Conservation (phyloP, 2,797 vertebrate genomes). For the Rhynchonycteris naso region DNA sequence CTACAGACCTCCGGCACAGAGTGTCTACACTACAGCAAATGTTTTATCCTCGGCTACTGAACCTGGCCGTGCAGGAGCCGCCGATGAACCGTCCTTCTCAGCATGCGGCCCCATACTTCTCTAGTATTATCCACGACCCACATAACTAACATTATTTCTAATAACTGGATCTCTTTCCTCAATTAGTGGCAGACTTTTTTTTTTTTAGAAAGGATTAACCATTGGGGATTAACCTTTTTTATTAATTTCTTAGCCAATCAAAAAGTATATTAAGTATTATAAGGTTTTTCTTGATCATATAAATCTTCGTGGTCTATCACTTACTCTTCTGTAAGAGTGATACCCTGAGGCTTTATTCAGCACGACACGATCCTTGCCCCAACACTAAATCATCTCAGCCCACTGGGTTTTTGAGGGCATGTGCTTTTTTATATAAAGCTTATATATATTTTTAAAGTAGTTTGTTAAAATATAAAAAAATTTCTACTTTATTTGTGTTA, state of each 20-base stretch:
- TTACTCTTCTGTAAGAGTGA: background rate
- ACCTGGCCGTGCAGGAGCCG: no score
- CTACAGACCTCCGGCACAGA: no score
- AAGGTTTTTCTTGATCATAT: slow-evolving; percentile 23
- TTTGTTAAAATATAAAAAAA: background rate
- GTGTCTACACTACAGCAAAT: no score
- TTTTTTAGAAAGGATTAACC: background rate
- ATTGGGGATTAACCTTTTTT: background rate
- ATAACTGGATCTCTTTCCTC: background rate
- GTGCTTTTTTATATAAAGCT: background rate
- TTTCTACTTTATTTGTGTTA: background rate
- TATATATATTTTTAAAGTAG: background rate
- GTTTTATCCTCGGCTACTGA: no score
- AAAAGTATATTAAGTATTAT: background rate
- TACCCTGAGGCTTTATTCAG: background rate
- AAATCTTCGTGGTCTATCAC: background rate
- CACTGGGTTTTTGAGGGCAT: background rate
- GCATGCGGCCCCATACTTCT: no score
- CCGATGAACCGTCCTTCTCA: no score
- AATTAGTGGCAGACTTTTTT: background rate
- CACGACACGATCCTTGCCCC: background rate
- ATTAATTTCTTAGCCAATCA: background rate
- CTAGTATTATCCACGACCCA: background rate
- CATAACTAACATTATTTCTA: background rate
- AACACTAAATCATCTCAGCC: background rate